phyloP scores from a whole-genome alignment of 2,113 vertebrate species.

The Oncorhynchus kisutch region DNA sequence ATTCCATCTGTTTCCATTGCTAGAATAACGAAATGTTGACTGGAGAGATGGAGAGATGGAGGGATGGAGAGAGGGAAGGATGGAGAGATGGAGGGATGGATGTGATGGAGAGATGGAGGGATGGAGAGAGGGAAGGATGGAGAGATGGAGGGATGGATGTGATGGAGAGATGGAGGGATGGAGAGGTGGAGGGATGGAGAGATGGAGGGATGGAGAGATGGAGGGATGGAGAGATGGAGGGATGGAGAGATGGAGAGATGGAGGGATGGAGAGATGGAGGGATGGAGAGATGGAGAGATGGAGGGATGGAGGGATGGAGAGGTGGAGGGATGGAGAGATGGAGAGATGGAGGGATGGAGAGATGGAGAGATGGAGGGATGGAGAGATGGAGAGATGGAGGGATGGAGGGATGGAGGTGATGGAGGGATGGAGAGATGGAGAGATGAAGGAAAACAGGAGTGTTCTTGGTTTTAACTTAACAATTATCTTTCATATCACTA shows the following conservation, averaged over 20 bases:
- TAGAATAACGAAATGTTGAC: neutral
- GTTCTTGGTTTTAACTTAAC: conserved; percentile 20
- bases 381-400: neutral
- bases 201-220: no score
- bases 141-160: neutral
- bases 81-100: neutral
- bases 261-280: neutral
- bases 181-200: neutral
- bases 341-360: no score
- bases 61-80: neutral
- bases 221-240: no score
- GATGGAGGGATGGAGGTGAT: neutral
- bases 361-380: no score
- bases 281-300: neutral
- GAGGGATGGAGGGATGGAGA: neutral
- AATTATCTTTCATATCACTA: conserved; percentile 2
- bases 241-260: no score
- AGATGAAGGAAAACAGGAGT: neutral
- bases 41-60: neutral
- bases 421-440: neutral
- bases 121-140: neutral
- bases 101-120: neutral
- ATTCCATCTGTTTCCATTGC: neutral
- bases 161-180: neutral
- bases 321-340: neutral